Percentiles rank a stretch among this genome's conserved stretches.
These are phyloP conservation scores for Phylloscopus collybita DNA, from an alignment of 2,797 vertebrate species.

Conservation along the genomic window DNA sequence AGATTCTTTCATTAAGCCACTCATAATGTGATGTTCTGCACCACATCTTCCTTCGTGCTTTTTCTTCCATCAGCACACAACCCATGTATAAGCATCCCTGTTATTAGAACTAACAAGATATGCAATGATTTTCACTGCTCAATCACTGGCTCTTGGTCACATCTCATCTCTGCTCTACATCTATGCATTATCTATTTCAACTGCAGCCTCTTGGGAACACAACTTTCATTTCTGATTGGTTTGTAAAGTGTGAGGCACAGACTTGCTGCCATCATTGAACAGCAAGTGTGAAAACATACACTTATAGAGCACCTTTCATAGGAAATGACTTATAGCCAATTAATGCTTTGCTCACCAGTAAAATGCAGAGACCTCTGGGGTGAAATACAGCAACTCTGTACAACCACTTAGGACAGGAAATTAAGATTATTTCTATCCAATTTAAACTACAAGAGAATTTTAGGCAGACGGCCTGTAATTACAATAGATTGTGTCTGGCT, in stretches of 20 bases:
- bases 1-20: not conserved
- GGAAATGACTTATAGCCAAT: slow-evolving; percentile 1
- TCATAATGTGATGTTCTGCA: not conserved
- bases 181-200: not conserved
- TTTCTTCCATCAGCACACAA: not conserved
- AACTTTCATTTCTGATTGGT: not conserved
- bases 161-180: not conserved
- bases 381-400: slow-evolving; percentile 16
- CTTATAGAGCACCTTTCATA: not conserved
- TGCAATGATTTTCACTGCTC: not conserved
- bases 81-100: not conserved
- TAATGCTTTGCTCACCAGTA: slow-evolving; percentile 7
- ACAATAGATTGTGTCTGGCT: slow-evolving; percentile 15
- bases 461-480: slow-evolving; percentile 42
- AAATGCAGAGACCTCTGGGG: slow-evolving; percentile 1
- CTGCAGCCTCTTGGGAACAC: not conserved
- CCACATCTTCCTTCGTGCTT: not conserved
- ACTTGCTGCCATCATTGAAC: not conserved
- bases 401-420: slow-evolving; percentile 27
- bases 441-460: slow-evolving; percentile 48
- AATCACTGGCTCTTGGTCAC: not conserved
- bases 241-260: not conserved
- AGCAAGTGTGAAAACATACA: not conserved
- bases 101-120: not conserved
- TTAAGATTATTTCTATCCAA: slow-evolving; percentile 30